Evolutionary conservation across 2,888 invertebrate species (phyloP).

Genomic region (Lasioglossum oenotherae): DNA sequence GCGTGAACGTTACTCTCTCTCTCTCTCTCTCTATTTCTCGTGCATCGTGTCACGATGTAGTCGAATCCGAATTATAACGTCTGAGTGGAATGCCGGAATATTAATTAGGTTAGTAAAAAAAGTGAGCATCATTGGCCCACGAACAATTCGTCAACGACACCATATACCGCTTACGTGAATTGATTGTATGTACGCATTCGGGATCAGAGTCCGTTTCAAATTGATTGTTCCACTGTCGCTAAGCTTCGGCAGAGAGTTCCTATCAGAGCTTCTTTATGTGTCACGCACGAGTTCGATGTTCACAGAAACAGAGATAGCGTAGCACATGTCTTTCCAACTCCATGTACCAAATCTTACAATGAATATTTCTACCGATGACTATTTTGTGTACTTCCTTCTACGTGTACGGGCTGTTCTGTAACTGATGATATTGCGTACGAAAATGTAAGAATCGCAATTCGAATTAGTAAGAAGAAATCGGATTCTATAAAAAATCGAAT

Average conservation of each 20-base stretch:
- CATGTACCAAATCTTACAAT: constrained; percentile 50
- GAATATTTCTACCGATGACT: constrained; percentile 14
- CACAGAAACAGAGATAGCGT: constrained; percentile 74
- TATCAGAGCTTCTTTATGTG: constrained; percentile 72
- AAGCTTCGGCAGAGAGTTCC: constrained; percentile 24
- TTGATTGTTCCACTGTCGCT: constrained; percentile 13
- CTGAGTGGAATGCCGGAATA: constrained; percentile 71
- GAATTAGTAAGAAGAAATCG: not conserved
- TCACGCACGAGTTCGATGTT: constrained; percentile 80
- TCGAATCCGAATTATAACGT: constrained; percentile 62
- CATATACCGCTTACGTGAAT: constrained; percentile 53
- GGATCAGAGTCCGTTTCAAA: constrained; percentile 4
- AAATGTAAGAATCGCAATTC: not conserved
- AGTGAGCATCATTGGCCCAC: constrained; percentile 53
- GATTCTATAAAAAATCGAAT: not conserved
- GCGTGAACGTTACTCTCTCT: constrained; percentile 74
- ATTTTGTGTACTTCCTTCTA: constrained; percentile 5
- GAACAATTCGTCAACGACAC: constrained; percentile 49
- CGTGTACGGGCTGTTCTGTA: constrained; percentile 3
- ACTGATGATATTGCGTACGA: not conserved
- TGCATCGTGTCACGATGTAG: constrained; percentile 39
- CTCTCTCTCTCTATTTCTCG: constrained; percentile 42
- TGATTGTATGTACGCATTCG: constrained; percentile 31
- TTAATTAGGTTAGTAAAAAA: constrained; percentile 76
- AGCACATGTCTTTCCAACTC: constrained; percentile 82